A percentile compares a stretch with the other conserved stretches of the same genome.
Conservation (phyloP, 2,113 vertebrate species). For the Myotis lucifugus region DNA sequence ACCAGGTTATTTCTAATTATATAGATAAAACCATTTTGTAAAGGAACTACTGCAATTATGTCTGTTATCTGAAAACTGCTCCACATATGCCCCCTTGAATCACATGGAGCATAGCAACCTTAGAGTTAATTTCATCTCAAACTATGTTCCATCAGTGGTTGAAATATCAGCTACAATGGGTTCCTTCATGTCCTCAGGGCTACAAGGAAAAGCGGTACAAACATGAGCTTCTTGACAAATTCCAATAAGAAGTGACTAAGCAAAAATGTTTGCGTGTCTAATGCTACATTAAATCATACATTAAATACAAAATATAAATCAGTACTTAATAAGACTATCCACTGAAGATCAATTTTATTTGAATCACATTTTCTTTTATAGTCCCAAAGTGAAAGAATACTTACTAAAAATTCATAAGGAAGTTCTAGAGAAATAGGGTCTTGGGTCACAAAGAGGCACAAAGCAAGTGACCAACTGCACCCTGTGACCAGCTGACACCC, state of each 20-base stretch:
- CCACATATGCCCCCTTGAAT: background rate
- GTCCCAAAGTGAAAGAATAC: background rate
- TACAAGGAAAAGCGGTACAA: background rate
- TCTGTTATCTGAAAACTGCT: background rate
- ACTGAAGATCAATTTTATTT: slow-evolving; percentile 9
- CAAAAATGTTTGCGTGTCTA: background rate
- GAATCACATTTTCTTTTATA: slow-evolving; percentile 10
- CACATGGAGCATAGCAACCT: background rate
- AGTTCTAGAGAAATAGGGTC: background rate
- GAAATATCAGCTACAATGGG: background rate
- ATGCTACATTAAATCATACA: background rate
- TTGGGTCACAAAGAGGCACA: background rate
- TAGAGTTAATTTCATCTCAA: slow-evolving; percentile 15
- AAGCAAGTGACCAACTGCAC: background rate
- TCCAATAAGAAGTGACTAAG: background rate
- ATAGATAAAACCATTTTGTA: background rate
- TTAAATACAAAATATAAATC: background rate
- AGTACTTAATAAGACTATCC: slow-evolving; percentile 10
- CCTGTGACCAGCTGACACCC: background rate
- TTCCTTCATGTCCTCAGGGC: background rate
- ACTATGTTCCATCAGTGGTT: background rate
- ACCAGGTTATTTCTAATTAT: background rate
- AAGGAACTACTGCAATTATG: background rate
- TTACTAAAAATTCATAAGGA: background rate
- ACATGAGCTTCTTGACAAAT: background rate